A percentile compares a stretch with the other conserved stretches of the same genome.
Conservation (phyloP, 2,888 invertebrate species). For the Cataglyphis albicans region DNA sequence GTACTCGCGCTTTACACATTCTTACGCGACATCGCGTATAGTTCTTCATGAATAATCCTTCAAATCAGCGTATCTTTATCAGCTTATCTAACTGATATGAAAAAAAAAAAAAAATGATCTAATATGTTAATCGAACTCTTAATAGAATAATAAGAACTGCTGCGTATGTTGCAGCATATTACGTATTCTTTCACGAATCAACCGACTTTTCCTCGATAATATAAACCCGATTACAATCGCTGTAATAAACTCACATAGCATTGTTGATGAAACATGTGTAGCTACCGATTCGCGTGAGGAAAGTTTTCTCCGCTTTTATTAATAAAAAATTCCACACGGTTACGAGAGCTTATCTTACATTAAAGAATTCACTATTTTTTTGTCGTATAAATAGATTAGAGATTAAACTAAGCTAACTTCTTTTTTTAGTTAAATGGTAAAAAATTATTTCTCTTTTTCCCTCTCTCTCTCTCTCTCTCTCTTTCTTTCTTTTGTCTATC, state of each 20-base stretch:
- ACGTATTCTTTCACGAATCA: neutral
- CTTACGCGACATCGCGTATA: neutral
- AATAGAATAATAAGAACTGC: neutral
- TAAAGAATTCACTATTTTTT: constrained; percentile 26
- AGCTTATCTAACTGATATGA: constrained; percentile 16
- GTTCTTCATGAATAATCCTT: constrained; percentile 1
- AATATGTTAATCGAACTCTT: neutral
- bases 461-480: neutral
- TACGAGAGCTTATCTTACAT: constrained; percentile 30
- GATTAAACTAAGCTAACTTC: neutral
- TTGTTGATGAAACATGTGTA: constrained; percentile 36
- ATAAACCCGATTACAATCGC: constrained; percentile 35
- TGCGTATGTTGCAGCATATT: no score
- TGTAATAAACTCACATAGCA: constrained; percentile 30
- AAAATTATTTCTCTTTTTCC: neutral
- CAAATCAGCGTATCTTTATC: neutral
- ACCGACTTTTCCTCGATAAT: constrained; percentile 11
- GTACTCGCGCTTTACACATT: constrained; percentile 1
- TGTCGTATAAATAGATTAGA: constrained; percentile 2
- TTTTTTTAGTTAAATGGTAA: neutral
- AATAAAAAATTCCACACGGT: constrained; percentile 32
- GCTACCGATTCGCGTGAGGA: constrained; percentile 27
- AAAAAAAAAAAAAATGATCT: neutral
- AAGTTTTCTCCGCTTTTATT: constrained; percentile 33
- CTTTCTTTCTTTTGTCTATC: neutral